Conservation (phyloP, 1,140 invertebrate genomes). For the Lasioglossum albipes region DNA sequence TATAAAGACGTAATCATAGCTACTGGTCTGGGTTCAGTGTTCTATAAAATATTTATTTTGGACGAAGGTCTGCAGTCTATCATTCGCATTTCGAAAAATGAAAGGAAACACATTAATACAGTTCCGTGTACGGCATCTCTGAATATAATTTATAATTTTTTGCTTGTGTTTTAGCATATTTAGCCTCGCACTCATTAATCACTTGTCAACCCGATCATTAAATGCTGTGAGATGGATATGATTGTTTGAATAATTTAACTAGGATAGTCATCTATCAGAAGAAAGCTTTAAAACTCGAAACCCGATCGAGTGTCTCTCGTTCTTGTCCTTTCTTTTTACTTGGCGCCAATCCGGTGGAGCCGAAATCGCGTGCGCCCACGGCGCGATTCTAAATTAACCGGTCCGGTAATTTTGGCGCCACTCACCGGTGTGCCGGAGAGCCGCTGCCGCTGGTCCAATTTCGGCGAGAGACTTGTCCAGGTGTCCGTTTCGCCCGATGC, state of each 20-base stretch:
- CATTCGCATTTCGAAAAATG: too few relatives aligned
- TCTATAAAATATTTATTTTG: too few relatives aligned
- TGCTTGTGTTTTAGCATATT: neutral
- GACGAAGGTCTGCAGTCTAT: too few relatives aligned
- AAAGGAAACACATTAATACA: too few relatives aligned
- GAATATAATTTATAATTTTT: neutral
- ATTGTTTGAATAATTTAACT: too few relatives aligned
- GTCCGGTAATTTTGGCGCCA: constrained; percentile 57
- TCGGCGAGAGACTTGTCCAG: neutral
- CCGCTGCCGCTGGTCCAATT: constrained; percentile 38
- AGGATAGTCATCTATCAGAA: neutral
- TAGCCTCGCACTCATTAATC: neutral
- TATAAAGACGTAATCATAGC: too few relatives aligned
- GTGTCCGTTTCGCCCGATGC: too few relatives aligned
- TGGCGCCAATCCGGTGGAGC: neutral
- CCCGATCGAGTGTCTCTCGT: neutral
- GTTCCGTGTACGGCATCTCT: too few relatives aligned
- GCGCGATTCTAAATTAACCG: constrained; percentile 49
- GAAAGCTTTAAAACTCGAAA: neutral
- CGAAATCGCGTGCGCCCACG: constrained; percentile 7
- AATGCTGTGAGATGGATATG: neutral
- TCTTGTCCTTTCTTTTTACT: neutral
- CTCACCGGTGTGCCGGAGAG: constrained; percentile 6
- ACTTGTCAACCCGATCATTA: neutral
- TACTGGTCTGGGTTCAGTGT: too few relatives aligned